A percentile compares a stretch with the other conserved stretches of the same genome.
Conservation (phyloP, 2,888 invertebrate genomes). For the Prenolepis imparis region DNA sequence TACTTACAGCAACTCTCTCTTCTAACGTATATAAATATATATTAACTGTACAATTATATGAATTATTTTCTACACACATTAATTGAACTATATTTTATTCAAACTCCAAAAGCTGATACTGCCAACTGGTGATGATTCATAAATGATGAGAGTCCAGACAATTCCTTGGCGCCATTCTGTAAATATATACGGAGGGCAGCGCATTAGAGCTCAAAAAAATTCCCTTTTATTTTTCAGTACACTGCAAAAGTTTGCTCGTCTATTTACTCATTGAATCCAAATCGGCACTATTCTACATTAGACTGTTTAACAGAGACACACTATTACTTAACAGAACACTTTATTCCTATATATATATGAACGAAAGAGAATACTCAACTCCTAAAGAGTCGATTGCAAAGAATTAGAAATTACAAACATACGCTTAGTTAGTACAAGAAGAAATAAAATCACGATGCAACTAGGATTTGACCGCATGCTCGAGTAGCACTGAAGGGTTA, state of each 20-base stretch:
- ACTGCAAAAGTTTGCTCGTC: slow-evolving; percentile 28
- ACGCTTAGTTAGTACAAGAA: slow-evolving; percentile 3
- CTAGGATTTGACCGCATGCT: slow-evolving; percentile 58
- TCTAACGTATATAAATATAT: slow-evolving; percentile 9
- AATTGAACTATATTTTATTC: slow-evolving; percentile 37
- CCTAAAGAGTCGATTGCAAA: slow-evolving; percentile 35
- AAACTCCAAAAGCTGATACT: slow-evolving; percentile 32
- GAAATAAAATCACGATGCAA: slow-evolving; percentile 55
- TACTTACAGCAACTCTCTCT: slow-evolving; percentile 30
- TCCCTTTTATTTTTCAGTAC: slow-evolving; percentile 9
- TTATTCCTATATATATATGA: not conserved
- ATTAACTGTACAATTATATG: slow-evolving; percentile 21
- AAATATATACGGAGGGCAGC: slow-evolving; percentile 66
- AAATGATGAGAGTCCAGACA: slow-evolving; percentile 44
- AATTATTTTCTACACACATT: slow-evolving; percentile 18
- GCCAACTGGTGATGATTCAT: slow-evolving; percentile 50
- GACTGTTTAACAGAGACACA: slow-evolving; percentile 24
- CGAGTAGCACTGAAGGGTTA: slow-evolving; percentile 58
- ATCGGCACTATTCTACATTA: slow-evolving; percentile 48
- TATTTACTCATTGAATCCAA: slow-evolving; percentile 48
- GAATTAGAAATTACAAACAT: slow-evolving; percentile 16
- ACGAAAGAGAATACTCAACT: slow-evolving; percentile 16
- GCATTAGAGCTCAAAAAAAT: slow-evolving; percentile 61
- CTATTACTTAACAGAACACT: slow-evolving; percentile 33
- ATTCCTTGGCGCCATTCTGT: slow-evolving; percentile 65